Conservation (phyloP, 2,113 vertebrate genomes). For the Thalassarche chlororhynchos region DNA sequence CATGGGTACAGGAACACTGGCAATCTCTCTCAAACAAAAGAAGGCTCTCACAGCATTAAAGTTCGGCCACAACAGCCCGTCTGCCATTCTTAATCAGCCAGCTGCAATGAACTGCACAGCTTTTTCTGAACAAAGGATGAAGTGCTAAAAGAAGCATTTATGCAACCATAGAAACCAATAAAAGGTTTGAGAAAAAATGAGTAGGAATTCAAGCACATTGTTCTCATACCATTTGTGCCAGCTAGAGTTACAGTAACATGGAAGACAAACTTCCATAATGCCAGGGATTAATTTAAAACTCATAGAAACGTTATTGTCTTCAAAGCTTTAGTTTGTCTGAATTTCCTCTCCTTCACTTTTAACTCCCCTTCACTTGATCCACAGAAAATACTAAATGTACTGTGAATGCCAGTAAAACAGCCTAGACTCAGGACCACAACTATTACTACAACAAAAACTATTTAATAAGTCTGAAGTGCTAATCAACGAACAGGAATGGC, state of each 20-base stretch:
- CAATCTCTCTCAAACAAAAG: background rate
- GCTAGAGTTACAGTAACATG: background rate
- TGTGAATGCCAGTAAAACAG: background rate
- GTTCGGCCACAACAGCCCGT: background rate
- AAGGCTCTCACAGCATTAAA: background rate
- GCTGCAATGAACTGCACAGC: background rate
- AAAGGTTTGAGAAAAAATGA: background rate
- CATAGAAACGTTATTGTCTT: background rate
- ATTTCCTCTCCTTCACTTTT: background rate
- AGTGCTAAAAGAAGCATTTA: background rate
- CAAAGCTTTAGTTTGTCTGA: background rate
- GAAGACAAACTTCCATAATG: background rate
- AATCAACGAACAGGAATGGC: background rate
- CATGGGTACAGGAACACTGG: background rate
- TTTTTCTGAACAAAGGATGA: background rate
- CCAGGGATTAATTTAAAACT: background rate
- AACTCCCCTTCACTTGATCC: background rate
- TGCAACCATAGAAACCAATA: background rate
- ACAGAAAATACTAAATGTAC: background rate
- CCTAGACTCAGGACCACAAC: background rate
- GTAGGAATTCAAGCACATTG: background rate
- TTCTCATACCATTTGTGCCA: background rate
- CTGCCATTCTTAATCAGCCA: background rate
- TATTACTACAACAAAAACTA: background rate
- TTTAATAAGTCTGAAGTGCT: background rate